phyloP scores from a whole-genome alignment of 2,113 vertebrate genomes.

The Accipiter cooperii region DNA sequence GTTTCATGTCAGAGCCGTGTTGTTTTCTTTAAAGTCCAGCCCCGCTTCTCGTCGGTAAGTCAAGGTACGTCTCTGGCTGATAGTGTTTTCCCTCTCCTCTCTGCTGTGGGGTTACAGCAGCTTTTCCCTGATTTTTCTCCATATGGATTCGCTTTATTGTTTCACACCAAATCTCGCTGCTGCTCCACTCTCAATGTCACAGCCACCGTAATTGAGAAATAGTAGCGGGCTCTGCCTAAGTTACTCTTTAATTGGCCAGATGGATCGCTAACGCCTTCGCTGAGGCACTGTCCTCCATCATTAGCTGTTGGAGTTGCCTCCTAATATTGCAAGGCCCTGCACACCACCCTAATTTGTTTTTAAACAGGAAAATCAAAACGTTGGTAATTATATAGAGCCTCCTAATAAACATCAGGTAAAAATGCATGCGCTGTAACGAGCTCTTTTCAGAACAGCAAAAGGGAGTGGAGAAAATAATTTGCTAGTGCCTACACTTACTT shows the following conservation, averaged over 20 bases:
- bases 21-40: not conserved
- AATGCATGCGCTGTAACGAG: conserved; percentile 26
- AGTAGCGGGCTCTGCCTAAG: not conserved
- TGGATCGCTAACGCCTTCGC: not conserved
- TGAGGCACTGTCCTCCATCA: not conserved
- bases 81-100: not conserved
- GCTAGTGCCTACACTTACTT: conserved; percentile 41
- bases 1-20: not conserved
- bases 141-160: not conserved
- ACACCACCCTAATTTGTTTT: conserved; percentile 41
- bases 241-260: conserved; percentile 31
- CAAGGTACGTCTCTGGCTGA: not conserved
- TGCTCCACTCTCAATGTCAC: not conserved
- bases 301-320: conserved; percentile 3
- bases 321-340: not conserved
- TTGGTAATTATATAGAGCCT: conserved; percentile 38
- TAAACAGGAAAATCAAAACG: conserved; percentile 50
- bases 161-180: not conserved
- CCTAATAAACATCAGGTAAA: conserved; percentile 48
- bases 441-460: conserved; percentile 5
- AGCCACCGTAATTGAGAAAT: conserved; percentile 31
- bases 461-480: conserved; percentile 31
- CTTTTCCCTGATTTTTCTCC: not conserved
- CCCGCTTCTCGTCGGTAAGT: not conserved
- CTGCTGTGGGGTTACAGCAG: not conserved